Evolutionary conservation across 2,113 vertebrate genomes (phyloP).

Genomic region (Cyanoramphus novaezelandiae): DNA sequence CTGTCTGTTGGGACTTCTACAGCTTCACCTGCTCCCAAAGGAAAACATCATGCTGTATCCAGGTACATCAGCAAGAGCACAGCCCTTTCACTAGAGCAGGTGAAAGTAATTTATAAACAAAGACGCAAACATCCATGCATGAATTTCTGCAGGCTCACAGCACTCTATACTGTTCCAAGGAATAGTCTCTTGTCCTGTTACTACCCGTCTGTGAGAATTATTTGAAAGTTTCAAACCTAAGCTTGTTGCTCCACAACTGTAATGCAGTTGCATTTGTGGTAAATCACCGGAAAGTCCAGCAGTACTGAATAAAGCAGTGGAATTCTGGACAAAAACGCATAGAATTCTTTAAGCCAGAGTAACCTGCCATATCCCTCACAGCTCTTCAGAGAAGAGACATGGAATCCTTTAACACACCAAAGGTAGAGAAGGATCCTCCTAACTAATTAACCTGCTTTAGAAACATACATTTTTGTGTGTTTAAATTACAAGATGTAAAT

Average conservation of each 20-base stretch:
- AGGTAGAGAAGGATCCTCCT: not conserved
- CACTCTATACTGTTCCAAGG: not conserved
- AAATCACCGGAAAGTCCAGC: not conserved
- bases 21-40: not conserved
- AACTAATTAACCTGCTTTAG: not conserved
- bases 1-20: not conserved
- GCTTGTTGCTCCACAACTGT: not conserved
- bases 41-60: not conserved
- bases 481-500: not conserved
- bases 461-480: not conserved
- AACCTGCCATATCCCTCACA: not conserved
- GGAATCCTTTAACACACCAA: not conserved
- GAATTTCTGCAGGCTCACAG: not conserved
- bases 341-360: not conserved
- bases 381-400: not conserved
- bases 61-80: not conserved
- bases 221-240: not conserved
- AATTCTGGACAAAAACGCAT: not conserved
- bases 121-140: fast-evolving
- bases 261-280: not conserved
- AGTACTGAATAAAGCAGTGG: not conserved
- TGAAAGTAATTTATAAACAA: not conserved
- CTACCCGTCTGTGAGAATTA: not conserved
- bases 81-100: not conserved
- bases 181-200: not conserved